Evolutionary conservation across 2,797 vertebrate species (phyloP), one percentile per base, ranked within the genome.

Genomic region (Decapterus maruadsi): DNA sequence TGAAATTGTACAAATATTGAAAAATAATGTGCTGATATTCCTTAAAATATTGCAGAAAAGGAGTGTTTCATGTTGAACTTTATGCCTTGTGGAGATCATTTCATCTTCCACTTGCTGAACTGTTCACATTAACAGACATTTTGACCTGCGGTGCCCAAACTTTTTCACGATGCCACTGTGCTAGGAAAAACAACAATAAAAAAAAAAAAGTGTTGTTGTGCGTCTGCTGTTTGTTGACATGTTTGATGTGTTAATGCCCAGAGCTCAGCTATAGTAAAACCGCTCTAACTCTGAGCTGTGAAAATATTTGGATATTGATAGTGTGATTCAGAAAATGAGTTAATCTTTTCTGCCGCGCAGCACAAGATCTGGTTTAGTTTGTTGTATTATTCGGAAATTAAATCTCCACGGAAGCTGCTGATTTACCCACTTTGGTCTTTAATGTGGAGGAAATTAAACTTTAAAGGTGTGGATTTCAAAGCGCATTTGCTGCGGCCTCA

Each of bases 341-440:
- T 45, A 14, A 45, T 68, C 4, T 36, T 46, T 36, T 13, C 46
- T 60, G 9, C 40, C 11, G 7, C 14, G 51, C 6, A 26, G 51
- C 11, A 26, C 20, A 26, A 7, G 6, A 26, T 54, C 51, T 14
- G 6, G 12, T 51, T 22, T 22, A 22, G n/a, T 51, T 51, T 51
- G 12, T 46, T 51, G 9, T 22, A 12, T 51, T 22, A 22, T 22
- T 51, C 4, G 10, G 11, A 51, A 22, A 20, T 50, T 10, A 13
- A 22, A 22, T 53, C 50, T 53, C 20, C 22, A 6, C 4, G 4
- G 20, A 54, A 4, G 12, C 46, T 50, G 8, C 8, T 34, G 42
- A 16, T 61, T 66, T 11, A 31, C 55, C 14, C 3, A 20, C 40
- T 70, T 71, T 61, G 43, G 38, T 38, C 61, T 66, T 42, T 51